Percentiles rank a stretch among this genome's conserved stretches.
Evolutionary conservation across 2,888 invertebrate species (phyloP).

Genomic region (Ennomos quercinarius): DNA sequence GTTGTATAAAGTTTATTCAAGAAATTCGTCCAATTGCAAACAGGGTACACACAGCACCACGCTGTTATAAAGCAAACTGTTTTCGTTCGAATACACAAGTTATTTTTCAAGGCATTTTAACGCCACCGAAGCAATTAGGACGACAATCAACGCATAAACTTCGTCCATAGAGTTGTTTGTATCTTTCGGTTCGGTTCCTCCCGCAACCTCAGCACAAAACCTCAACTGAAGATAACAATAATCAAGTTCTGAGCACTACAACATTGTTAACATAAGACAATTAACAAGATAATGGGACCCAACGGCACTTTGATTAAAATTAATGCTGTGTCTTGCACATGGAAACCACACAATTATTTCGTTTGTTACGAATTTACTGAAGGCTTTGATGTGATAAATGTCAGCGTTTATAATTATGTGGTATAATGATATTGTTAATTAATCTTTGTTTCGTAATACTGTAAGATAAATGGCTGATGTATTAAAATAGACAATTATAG

Average conservation of each 20-base stretch:
- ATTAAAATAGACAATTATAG: too few relatives aligned
- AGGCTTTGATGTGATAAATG: constrained; percentile 28
- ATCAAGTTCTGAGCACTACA: constrained; percentile 2
- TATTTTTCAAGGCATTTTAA: too few relatives aligned
- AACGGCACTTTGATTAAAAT: constrained; percentile 29
- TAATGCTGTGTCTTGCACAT: constrained; percentile 24
- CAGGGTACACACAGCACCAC: too few relatives aligned
- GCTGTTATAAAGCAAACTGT: too few relatives aligned
- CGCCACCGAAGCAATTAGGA: too few relatives aligned
- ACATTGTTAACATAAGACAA: constrained; percentile 26
- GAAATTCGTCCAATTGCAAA: too few relatives aligned
- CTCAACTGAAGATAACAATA: constrained; percentile 7
- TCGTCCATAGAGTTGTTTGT: too few relatives aligned
- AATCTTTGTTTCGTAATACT: neutral
- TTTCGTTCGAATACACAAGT: too few relatives aligned
- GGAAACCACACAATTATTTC: constrained; percentile 25
- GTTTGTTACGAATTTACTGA: neutral
- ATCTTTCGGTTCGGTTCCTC: too few relatives aligned
- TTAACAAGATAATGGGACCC: constrained; percentile 30
- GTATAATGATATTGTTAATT: neutral
- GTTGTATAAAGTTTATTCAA: too few relatives aligned
- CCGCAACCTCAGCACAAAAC: neutral
- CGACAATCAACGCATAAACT: too few relatives aligned
- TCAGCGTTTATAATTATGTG: neutral
- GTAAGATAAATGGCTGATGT: neutral